Base-by-base conservation (phyloP, 2,113 vertebrate genomes). In the Microcebus murinus region DNA sequence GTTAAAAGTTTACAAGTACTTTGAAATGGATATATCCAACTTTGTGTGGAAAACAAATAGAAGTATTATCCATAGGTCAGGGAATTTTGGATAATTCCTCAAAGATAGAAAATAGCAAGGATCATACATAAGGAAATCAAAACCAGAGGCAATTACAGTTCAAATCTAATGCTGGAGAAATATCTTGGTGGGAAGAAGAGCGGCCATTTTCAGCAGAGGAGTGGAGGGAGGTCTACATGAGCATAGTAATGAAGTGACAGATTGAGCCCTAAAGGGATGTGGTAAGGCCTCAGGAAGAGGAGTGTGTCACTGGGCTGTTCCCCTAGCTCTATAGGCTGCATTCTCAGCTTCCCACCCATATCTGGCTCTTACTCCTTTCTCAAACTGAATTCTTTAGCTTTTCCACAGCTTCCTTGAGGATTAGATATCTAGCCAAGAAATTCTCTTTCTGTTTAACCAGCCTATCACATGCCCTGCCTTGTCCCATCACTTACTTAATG, bases 211-310 rank as follows among this genome's bases (percentile, higher is more conserved):
- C 63, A 68, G 4, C 13, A 61, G 23, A 9, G 5, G 18, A 5
- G 8, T 34, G 25, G 14, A 23, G 3, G 4, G 39, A 79, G 39
- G 17, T 1, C 23, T 39, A 68, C 13, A 17, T 1, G 0, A 11
- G 9, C 34, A 21, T 42, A 63, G 36, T 73, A 25, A 50, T 17
- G 25, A 42, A 48, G 11, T 50, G 8, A 3, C 13, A 52, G 7
- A 65, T 15, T 20, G 39, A 83, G 14, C 15, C 21, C 13, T 29
- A 2, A 48, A 23, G 6, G 57, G 12, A 9, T 42, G 8, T 25
- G 20, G 12, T 29, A 15, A 34, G 3, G 7, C 17, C 31, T 61
- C 27, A 27, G 29, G 70, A 55, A 68, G 8, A 36, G 20, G 12
- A 1, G 23, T 9, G 0, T 42, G 8, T 6, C 50, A 48, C 21